Base-by-base conservation (phyloP, 2,113 vertebrate genomes). In the Taxidea taxus region DNA sequence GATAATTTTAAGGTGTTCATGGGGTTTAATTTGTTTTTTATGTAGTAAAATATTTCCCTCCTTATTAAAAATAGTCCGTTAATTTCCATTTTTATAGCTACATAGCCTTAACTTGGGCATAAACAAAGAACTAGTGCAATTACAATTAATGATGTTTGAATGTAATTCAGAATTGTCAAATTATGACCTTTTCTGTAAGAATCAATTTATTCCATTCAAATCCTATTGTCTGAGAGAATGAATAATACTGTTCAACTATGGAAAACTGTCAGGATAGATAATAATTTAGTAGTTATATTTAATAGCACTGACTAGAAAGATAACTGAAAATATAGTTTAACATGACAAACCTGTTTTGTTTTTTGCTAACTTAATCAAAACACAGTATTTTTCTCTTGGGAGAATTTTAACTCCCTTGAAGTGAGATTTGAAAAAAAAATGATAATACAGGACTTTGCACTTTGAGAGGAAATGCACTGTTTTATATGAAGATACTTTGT, bases 311-410 rank as follows among this genome's bases (percentile, higher is more conserved):
- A 91, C 9, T 82, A 91, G 87, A 95, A 93, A 96, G 14, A 88
- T 42, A 74, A 64, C 29, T 70, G 56, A 72, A 92, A 91, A 93
- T 78, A 54, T 60, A 6, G n/a, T 56, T 83, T 91, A 94, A 91
- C 16, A 70, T 74, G 64, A 78, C 29, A 96, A 34, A 70, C 74
- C 18, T 78, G 9, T 86, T 93, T 72, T 91, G 9, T 27, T 44
- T 93, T 95, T 90, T 92, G 23, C 21, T 89, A 91, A 82, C 62
- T 90, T 93, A 25, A 97, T 95, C 34, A 95, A 97, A 98, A 54
- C 39, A 29, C 27, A 83, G 3, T 68, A 34, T 39, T 90, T 95
- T 92, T 31, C 37, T 42, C 20, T 39, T 72, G n/a, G n/a, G 21
- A 92, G 39, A 87, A 51, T 54, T 89, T 77, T 89, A 89, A n/a